Base-by-base conservation (phyloP, 2,888 invertebrate genomes). In the Pelosia muscerda region DNA sequence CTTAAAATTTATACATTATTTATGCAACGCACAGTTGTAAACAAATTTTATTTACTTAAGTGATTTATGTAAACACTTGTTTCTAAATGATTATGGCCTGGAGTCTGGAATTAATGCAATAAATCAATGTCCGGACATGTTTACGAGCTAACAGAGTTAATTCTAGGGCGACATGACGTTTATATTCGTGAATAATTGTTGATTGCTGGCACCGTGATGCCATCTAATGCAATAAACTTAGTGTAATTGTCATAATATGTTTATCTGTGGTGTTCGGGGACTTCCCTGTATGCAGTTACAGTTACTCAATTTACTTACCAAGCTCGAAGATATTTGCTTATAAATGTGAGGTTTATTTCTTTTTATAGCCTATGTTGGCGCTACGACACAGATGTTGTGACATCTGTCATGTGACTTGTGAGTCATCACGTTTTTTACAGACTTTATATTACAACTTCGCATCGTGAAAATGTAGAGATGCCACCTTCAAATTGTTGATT, bases 81-180 rank as follows among this genome's bases (percentile, higher is more conserved):
- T 92, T 89, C 86, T 84, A 86, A 89, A 91, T 87, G 86, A 89
- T 90, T 88, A 90, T 88, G 84, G 89, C 81, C 77, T 77, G 84
- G 87, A 86, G 88, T 89, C 86, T 80, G 90, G 90, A 91, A 93
- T 93, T 93, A 94, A 93, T 90, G 86, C 86, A 82, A 93, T 93
- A 91, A 93, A 94, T 94, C 92, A 93, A 90, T 90, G 93, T 92
- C 92, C 88, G 87, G 90, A 89, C 90, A 92, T 94, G 93, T 94
- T 93, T 94, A 94, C 93, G 93, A 92, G 93, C 92, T 93, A 93
- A 93, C 93, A 92, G 92, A 93, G 93, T 94, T 93, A 93, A 93
- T 93, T 91, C 92, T 92, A 86, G 81, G 87, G 87, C 90, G 92
- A 93, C 93, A 90, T 93, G 93, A 93, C 93, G 93, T 90, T 93